These are phyloP conservation scores for Drosophila peninsularis DNA, from an alignment of 2,888 invertebrate genomes.

Conservation along the genomic window DNA sequence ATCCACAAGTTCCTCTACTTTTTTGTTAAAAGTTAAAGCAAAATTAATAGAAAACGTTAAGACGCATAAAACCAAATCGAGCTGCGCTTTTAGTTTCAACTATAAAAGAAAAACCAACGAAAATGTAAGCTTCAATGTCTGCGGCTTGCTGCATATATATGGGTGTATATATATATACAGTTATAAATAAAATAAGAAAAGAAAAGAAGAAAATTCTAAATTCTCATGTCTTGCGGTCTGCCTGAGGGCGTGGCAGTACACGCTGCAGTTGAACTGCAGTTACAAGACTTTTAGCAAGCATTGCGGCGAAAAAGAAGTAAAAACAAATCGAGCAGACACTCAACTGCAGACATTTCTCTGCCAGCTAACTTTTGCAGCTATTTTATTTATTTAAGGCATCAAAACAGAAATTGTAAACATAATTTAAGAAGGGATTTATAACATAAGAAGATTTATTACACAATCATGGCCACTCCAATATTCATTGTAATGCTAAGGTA, in stretches of 20 bases:
- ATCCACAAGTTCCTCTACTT: neutral
- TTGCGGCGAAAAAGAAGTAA: neutral
- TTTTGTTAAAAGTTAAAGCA: conserved; percentile 39
- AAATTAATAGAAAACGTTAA: conserved; percentile 12
- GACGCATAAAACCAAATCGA: conserved; percentile 38
- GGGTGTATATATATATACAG: neutral
- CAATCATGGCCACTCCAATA: neutral
- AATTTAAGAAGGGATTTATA: neutral
- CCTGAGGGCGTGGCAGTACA: conserved; percentile 21
- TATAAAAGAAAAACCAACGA: conserved; percentile 24
- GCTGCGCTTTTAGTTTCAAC: conserved; percentile 34
- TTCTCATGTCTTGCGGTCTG: conserved; percentile 38
- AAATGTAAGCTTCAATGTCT: conserved; percentile 42
- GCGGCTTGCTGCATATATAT: conserved; percentile 31
- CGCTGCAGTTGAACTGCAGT: conserved; percentile 45
- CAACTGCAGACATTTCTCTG: neutral
- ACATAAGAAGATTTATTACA: neutral
- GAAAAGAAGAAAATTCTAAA: conserved; percentile 12
- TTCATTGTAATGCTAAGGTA: neutral
- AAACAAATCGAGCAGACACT: neutral
- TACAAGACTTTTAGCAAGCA: conserved; percentile 23
- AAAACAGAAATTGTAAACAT: neutral
- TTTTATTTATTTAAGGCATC: neutral
- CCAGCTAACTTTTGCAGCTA: neutral
- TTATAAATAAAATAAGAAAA: conserved; percentile 9